Evolutionary conservation across 2,888 invertebrate genomes (phyloP).

Genomic region (Erebia epiphron): DNA sequence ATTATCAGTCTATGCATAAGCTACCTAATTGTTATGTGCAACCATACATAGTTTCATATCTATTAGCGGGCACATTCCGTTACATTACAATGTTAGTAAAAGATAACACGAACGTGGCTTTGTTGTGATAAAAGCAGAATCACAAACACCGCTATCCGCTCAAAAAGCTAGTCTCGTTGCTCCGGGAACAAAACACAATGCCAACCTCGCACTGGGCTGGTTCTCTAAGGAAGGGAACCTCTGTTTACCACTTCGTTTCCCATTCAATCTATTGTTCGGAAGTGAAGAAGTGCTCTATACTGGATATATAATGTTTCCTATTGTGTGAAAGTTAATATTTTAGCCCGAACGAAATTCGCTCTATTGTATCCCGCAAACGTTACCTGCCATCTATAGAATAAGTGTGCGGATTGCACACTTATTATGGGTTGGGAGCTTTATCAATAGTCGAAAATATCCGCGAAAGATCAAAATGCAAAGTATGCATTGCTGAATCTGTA

Average conservation of each 20-base stretch:
- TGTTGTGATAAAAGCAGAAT: constrained; percentile 19
- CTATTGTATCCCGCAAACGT: constrained; percentile 67
- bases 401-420: constrained; percentile 69
- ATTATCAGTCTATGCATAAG: not conserved
- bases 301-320: constrained; percentile 78
- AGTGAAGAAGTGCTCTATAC: constrained; percentile 79
- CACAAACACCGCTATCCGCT: constrained; percentile 23
- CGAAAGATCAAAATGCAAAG: constrained; percentile 59
- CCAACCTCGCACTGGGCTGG: constrained; percentile 52
- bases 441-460: constrained; percentile 62
- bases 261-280: constrained; percentile 78
- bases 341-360: constrained; percentile 73
- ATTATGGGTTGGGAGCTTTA: constrained; percentile 57
- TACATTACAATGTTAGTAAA: constrained; percentile 8
- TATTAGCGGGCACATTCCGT: not conserved
- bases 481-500: constrained; percentile 52
- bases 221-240: constrained; percentile 64
- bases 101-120: constrained; percentile 43
- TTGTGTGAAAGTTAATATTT: constrained; percentile 81
- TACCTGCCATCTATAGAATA: constrained; percentile 74
- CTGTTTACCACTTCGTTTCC: constrained; percentile 81
- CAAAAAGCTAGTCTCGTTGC: constrained; percentile 33
- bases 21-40: not conserved
- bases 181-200: constrained; percentile 42
- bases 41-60: not conserved